Evolutionary conservation across 2,888 invertebrate genomes (phyloP).

Genomic region (Ophion costatus): DNA sequence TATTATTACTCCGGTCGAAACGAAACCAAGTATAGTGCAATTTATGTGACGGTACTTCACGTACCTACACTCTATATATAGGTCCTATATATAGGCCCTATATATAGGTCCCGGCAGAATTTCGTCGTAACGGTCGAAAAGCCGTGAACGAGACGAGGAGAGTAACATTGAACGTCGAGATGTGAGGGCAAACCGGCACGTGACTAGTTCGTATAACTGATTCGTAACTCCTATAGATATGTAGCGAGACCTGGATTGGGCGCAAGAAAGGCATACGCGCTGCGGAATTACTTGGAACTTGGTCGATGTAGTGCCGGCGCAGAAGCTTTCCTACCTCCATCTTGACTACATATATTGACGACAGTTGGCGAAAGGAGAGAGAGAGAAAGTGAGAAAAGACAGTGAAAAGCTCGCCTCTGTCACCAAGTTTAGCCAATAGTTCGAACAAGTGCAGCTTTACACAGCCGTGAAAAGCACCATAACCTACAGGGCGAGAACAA

Average conservation of each 20-base stretch:
- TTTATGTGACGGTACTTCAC: not conserved
- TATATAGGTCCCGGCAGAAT: constrained; percentile 30
- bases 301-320: constrained; percentile 36
- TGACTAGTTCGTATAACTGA: constrained; percentile 47
- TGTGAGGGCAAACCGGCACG: constrained; percentile 52
- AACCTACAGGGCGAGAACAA: constrained; percentile 38
- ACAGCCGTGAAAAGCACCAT: constrained; percentile 16
- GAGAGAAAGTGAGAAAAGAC: not conserved
- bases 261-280: constrained; percentile 30
- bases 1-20: not conserved
- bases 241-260: constrained; percentile 4
- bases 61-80: not conserved
- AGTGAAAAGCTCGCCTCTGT: constrained; percentile 22
- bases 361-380: not conserved
- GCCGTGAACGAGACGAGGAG: constrained; percentile 40
- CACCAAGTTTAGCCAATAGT: constrained; percentile 63
- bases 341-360: constrained; percentile 25
- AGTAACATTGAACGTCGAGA: constrained; percentile 45
- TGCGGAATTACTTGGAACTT: constrained; percentile 54
- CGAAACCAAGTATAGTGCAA: not conserved
- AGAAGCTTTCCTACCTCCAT: constrained; percentile 29
- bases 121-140: constrained; percentile 35
- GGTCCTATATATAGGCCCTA: too few species aligned
- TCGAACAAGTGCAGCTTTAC: constrained; percentile 28
- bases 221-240: constrained; percentile 22